Percentiles rank a stretch among this genome's conserved stretches.
phyloP scores from a whole-genome alignment of 2,113 vertebrate species.

The Clarias gariepinus region DNA sequence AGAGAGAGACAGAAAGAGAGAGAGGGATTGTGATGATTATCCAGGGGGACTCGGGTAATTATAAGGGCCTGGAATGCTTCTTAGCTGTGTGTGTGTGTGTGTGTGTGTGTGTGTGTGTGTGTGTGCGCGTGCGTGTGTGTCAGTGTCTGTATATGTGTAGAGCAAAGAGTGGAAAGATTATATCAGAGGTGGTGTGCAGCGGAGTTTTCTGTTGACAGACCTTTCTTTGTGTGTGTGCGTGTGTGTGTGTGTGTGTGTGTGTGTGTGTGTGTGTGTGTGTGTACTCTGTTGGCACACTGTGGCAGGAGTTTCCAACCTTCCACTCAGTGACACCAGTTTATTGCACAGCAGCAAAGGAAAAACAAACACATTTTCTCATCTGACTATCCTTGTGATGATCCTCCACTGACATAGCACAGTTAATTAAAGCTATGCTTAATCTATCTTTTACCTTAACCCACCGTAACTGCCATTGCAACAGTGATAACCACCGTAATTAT shows the following conservation, averaged over 20 bases:
- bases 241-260: constrained; percentile 9
- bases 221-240: constrained; percentile 10
- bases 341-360: constrained; percentile 22
- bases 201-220: constrained; percentile 8
- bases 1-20: too few species aligned
- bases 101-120: constrained; percentile 9
- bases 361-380: not conserved
- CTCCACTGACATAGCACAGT: not conserved
- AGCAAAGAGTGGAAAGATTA: not conserved
- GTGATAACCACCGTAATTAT: not conserved
- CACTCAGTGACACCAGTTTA: constrained; percentile 20
- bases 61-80: not conserved
- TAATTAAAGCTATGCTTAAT: not conserved
- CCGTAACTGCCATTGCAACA: not conserved
- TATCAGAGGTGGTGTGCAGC: constrained; percentile 3
- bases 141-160: not conserved
- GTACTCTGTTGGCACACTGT: not conserved
- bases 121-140: constrained; percentile 15
- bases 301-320: constrained; percentile 16
- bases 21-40: not conserved
- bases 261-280: not conserved
- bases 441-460: not conserved
- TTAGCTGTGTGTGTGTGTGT: not conserved
- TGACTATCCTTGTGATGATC: not conserved
- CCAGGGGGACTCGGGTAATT: not conserved